Evolutionary conservation across 2,888 invertebrate species (phyloP).

Genomic region (Eupsilia transversa): DNA sequence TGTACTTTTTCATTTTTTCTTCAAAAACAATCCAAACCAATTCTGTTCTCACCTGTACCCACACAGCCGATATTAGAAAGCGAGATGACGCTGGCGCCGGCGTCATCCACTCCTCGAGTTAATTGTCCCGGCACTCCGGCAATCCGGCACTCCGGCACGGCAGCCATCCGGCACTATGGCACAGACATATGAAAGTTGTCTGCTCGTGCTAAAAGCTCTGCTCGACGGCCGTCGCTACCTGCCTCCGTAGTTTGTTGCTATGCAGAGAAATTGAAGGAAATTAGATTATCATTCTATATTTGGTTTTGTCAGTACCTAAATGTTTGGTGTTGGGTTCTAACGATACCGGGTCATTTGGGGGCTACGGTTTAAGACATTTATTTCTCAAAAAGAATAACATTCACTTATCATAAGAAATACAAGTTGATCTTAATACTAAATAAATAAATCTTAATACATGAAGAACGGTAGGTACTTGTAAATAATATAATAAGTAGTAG

Average conservation of each 20-base stretch:
- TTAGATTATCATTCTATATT: conserved; percentile 14
- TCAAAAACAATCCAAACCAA: conserved; percentile 12
- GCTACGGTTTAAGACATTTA: no score
- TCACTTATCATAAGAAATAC: no score
- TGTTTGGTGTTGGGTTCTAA: background rate
- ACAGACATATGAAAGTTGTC: conserved; percentile 76
- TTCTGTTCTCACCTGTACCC: conserved; percentile 67
- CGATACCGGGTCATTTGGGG: background rate
- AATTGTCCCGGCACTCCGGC: conserved; percentile 71
- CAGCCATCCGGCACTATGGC: conserved; percentile 36
- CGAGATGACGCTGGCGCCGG: conserved; percentile 76
- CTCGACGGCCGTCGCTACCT: conserved; percentile 3
- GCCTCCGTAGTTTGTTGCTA: conserved; percentile 46
- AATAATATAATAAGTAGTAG: no score
- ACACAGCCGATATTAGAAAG: conserved; percentile 84
- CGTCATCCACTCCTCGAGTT: conserved; percentile 76
- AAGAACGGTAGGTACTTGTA: no score
- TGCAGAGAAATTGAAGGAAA: conserved; percentile 23
- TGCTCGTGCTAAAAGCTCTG: conserved; percentile 46
- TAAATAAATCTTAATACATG: no score
- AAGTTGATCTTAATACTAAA: no score
- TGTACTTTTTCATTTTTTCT: background rate
- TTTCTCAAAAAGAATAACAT: no score
- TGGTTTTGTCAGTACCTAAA: background rate
- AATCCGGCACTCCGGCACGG: conserved; percentile 10